Conservation (phyloP, 2,113 vertebrate genomes). For the Equus quagga region DNA sequence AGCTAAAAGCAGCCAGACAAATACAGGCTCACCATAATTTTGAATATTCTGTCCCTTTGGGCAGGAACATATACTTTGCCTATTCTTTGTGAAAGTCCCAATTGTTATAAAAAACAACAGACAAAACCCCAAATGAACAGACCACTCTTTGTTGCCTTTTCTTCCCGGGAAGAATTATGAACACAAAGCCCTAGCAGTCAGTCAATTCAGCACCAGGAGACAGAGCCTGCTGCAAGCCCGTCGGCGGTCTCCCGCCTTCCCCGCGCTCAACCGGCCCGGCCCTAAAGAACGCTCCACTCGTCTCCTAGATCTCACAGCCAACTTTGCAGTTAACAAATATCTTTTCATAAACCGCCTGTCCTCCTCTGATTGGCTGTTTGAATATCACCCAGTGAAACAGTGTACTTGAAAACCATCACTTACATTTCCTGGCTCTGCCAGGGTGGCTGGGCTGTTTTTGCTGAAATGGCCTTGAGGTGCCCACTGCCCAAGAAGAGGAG, state of each 20-base stretch:
- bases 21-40: neutral
- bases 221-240: neutral
- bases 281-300: neutral
- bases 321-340: neutral
- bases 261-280: neutral
- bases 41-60: neutral
- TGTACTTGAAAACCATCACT: neutral
- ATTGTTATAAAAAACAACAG: slow-evolving; percentile 28
- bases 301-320: neutral
- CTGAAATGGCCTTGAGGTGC: too few species aligned
- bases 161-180: neutral
- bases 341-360: neutral
- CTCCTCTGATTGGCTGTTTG: neutral
- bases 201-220: neutral
- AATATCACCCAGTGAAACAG: fast-evolving
- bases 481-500: neutral
- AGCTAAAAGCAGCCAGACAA: neutral
- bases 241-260: fast-evolving
- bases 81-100: slow-evolving; percentile 42
- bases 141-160: neutral
- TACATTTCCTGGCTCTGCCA: neutral
- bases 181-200: neutral
- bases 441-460: neutral
- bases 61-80: neutral
- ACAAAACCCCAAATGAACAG: slow-evolving; percentile 25